Conservation (phyloP, 2,797 vertebrate genomes). For the Acestrorhynchus altus region DNA sequence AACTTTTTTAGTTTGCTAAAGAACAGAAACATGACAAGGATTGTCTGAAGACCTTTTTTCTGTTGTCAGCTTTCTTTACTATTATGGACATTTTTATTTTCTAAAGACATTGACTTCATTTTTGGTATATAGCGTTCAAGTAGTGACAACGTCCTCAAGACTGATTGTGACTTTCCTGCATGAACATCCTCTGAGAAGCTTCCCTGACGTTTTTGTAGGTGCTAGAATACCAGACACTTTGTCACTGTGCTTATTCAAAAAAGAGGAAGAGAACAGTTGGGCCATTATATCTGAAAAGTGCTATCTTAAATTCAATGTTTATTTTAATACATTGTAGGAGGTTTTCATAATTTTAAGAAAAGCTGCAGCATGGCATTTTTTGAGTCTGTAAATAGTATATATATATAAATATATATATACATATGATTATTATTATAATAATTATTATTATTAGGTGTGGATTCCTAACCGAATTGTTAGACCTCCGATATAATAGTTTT, state of each 20-base stretch:
- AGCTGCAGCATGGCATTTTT: slow-evolving; percentile 97
- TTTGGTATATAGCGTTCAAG: slow-evolving; percentile 87
- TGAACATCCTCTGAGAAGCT: slow-evolving; percentile 85
- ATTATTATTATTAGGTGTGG: slow-evolving; percentile 95
- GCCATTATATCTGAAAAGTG: slow-evolving; percentile 92
- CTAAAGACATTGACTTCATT: slow-evolving; percentile 84
- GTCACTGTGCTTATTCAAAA: slow-evolving; percentile 88
- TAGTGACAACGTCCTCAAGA: slow-evolving; percentile 92
- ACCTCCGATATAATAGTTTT: slow-evolving; percentile 81
- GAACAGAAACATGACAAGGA: slow-evolving; percentile 76
- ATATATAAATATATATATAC: slow-evolving; percentile 86
- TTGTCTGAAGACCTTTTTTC: slow-evolving; percentile 82
- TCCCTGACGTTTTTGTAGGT: slow-evolving; percentile 90
- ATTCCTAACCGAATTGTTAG: slow-evolving; percentile 94
- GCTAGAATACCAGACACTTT: slow-evolving; percentile 90
- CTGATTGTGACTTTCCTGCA: slow-evolving; percentile 89
- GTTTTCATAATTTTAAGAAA: slow-evolving; percentile 96
- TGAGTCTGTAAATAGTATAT: slow-evolving; percentile 99
- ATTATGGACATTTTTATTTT: slow-evolving; percentile 75
- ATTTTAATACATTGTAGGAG: slow-evolving; percentile 99
- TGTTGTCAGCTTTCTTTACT: slow-evolving; percentile 64
- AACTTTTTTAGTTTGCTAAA: slow-evolving; percentile 79
- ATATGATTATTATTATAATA: slow-evolving; percentile 86
- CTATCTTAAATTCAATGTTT: slow-evolving; percentile 98
- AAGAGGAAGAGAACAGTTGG: slow-evolving; percentile 77